phyloP scores from a whole-genome alignment of 2,113 vertebrate genomes.

The Mastomys coucha region DNA sequence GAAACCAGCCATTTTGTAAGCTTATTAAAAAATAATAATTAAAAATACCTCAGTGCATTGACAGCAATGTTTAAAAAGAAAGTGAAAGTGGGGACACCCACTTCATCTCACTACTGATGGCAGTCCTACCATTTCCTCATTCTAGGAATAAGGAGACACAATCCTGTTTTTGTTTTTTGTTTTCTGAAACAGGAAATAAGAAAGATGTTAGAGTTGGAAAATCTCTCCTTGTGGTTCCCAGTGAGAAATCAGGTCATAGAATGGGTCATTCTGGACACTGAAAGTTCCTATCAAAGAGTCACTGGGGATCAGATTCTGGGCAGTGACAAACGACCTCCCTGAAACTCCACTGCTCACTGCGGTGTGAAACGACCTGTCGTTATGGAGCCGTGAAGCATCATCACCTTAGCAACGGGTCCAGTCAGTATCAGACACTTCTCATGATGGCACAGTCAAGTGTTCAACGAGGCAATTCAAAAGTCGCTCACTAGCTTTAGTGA shows the following conservation, averaged over 20 bases:
- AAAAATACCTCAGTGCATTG: background rate
- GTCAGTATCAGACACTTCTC: no score
- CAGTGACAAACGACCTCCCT: background rate
- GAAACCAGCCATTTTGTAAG: background rate
- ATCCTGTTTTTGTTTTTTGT: background rate
- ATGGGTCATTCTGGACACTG: background rate
- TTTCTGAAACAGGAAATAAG: background rate
- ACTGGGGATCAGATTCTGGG: background rate
- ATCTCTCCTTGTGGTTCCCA: background rate
- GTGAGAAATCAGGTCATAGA: background rate
- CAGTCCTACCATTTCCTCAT: background rate
- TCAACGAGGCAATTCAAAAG: background rate
- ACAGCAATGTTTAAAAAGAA: slow-evolving; percentile 14
- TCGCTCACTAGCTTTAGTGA: background rate
- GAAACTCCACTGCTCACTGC: background rate
- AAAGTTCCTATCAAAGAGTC: background rate
- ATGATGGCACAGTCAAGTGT: background rate
- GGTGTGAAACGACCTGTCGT: background rate
- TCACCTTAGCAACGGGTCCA: background rate
- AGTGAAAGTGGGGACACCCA: background rate
- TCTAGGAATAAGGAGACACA: slow-evolving; percentile 36
- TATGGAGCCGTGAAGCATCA: background rate
- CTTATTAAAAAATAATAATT: background rate
- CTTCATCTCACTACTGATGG: background rate
- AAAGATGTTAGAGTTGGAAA: background rate